Evolutionary conservation across 2,888 invertebrate genomes (phyloP).

Genomic region (Autographa gamma): DNA sequence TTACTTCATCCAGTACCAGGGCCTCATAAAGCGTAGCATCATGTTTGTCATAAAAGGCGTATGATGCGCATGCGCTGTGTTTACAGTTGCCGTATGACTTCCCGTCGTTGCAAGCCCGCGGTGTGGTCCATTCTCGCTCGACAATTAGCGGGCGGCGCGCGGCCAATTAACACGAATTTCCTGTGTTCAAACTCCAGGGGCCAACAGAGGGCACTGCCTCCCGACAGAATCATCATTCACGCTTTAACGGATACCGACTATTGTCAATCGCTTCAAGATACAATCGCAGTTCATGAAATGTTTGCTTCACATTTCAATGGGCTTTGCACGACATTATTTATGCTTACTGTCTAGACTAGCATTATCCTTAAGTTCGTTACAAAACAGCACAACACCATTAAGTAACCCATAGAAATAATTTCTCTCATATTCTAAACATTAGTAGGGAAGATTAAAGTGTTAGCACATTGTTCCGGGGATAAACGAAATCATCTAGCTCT

Average conservation of each 20-base stretch:
- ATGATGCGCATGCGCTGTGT: constrained; percentile 56
- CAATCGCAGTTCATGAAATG: constrained; percentile 36
- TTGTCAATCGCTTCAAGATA: constrained; percentile 55
- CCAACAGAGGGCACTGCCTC: constrained; percentile 75
- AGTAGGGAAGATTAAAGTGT: not conserved
- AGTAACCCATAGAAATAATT: not conserved
- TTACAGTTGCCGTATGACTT: constrained; percentile 71
- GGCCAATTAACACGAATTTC: constrained; percentile 87
- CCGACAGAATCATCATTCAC: constrained; percentile 64
- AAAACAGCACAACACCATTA: not conserved
- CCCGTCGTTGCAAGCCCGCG: constrained; percentile 63
- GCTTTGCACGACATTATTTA: constrained; percentile 15
- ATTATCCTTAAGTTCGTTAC: constrained; percentile 14
- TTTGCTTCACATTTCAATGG: constrained; percentile 30
- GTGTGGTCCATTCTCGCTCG: constrained; percentile 79
- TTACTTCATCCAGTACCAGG: constrained; percentile 36
- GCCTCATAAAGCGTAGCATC: constrained; percentile 18
- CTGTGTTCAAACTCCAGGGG: constrained; percentile 79
- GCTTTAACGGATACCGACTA: constrained; percentile 58
- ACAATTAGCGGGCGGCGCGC: constrained; percentile 82
- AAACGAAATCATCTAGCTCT: constrained; percentile 6
- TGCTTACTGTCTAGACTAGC: not conserved
- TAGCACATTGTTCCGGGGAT: constrained; percentile 3
- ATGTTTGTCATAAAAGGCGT: constrained; percentile 44
- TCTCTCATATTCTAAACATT: constrained; percentile 4